Conservation (phyloP, 2,888 invertebrate species). For the Unio pictorum region DNA sequence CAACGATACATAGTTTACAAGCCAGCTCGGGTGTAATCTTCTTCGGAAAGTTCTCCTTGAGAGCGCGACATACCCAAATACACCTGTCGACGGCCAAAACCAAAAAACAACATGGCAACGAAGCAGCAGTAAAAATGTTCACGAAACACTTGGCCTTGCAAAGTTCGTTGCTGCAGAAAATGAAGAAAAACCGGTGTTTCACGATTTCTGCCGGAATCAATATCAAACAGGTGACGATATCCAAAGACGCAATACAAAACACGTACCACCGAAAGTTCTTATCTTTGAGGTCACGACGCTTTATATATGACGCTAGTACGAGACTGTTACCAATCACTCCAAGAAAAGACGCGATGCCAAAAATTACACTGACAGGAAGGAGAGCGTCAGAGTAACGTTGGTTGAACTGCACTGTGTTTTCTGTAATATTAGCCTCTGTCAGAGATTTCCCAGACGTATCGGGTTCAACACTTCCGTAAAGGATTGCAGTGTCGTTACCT, state of each 20-base stretch:
- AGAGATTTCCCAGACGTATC: too few relatives aligned
- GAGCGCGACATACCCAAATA: constrained; percentile 24
- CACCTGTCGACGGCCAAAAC: constrained; percentile 29
- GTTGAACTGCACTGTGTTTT: constrained; percentile 10
- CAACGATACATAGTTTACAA: constrained; percentile 17
- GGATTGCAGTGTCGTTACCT: too few relatives aligned
- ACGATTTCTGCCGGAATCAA: constrained; percentile 32
- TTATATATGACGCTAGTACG: constrained; percentile 26
- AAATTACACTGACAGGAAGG: constrained; percentile 23
- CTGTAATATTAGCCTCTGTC: background rate
- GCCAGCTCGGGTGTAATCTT: constrained; percentile 19
- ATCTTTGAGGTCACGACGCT: constrained; percentile 21
- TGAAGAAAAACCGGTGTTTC: constrained; percentile 30
- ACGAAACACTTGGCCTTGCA: constrained; percentile 33
- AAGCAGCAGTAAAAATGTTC: constrained; percentile 30
- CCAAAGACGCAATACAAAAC: constrained; percentile 21
- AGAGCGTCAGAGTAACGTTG: constrained; percentile 21
- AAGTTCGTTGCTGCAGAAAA: constrained; percentile 17
- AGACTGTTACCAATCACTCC: constrained; percentile 25
- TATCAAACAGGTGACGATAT: constrained; percentile 26
- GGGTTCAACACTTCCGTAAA: too few relatives aligned
- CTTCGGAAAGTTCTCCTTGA: constrained; percentile 13
- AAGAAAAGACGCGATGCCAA: constrained; percentile 20
- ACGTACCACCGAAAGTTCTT: constrained; percentile 29
- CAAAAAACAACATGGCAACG: constrained; percentile 16